Base-by-base conservation (phyloP, 2,888 invertebrate genomes). In the Ophonus ardosiacus region DNA sequence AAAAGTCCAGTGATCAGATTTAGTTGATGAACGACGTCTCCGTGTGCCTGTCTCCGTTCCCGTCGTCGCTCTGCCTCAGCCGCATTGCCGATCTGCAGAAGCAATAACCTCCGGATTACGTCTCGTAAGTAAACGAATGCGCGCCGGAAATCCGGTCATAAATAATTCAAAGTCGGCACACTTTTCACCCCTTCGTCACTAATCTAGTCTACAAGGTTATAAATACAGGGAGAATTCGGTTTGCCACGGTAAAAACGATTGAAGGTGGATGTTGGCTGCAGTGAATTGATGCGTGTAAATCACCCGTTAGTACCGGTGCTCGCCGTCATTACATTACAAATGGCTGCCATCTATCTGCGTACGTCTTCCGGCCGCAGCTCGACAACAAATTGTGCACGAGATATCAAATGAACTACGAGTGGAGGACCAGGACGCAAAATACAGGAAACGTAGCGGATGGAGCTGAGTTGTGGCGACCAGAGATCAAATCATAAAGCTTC, bases 271-370 rank as follows among this genome's bases (percentile, higher is more conserved):
- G 86, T 63, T 76, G 86, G 86, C 86, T 82, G 86, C 86, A 82
- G 86, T 86, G 88, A 88, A 89, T 88, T 90, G 90, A 90, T 89
- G 89, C 87, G 89, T 88, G 89, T 89, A 89, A 90, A 90, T 90
- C 90, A 89, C 89, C 89, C 88, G 89, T 89, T 89, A 89, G 89
- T 88, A 88, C 88, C 88, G 87, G 87, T 87, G 88, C 87, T 80
- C 43, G 87, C 88, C 89, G 89, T 90, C 90, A 89, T 90, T 89
- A 89, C 88, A 89, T 90, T 90, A 90, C 90, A 90, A 90, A 90
- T 89, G 89, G 88, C 88, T 88, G 87, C 87, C 89, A 90, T 90
- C 88, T 89, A 89, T 90, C 89, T 89, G 88, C 88, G 88, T 89
- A 88, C 89, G 87, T 88, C 89, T 89, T 89, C 89, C 88, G 88